Evolutionary conservation across 2,888 invertebrate species (phyloP), one percentile per base, ranked within the genome.

Genomic region (Erebia aethiops): DNA sequence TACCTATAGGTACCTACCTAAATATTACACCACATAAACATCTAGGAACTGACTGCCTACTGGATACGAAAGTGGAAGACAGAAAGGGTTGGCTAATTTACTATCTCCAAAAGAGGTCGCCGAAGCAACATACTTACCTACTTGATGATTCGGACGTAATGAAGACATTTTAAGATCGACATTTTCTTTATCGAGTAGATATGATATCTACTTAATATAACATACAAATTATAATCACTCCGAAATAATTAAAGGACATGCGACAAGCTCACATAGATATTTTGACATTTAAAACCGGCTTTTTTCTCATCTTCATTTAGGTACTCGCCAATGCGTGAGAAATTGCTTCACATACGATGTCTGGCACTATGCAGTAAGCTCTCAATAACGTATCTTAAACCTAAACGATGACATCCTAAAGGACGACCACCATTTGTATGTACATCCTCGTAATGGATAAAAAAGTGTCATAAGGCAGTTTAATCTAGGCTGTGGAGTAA

Each of bases 261-360:
- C 21, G 52, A 66, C 43, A 54, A 43, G 46, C 56, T 16, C n/a
- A 68, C 65, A 73, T 65, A 43, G 43, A 71, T 68, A 63, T 71
- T 71, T 66, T 69, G 66, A 72, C 62, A 71, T 76, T 63, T 64
- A 54, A 66, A 61, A 70, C 74, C 70, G 70, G 71, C 46, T 61
- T 14, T 68, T 60, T 51, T 69, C 67, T 71, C 73, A 71, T 66
- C 60, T 70, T 69, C 61, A 69, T 72, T 64, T 56, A n/a, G 26
- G 26, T 43, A 46, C 51, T 60, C n/a, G 52, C 57, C 26, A 66
- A 41, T 51, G 26, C 41, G 43, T 18, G 54, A 62, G 43, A 56
- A 60, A 67, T 60, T 52, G 41, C 41, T 64, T 16, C 14, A 64
- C 26, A n/a, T n/a, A n/a, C 46, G 26, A 63, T 21, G 7, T 10